phyloP scores from a whole-genome alignment of 92 coral and sea anemone genomes.

The Diadumene lineata region DNA sequence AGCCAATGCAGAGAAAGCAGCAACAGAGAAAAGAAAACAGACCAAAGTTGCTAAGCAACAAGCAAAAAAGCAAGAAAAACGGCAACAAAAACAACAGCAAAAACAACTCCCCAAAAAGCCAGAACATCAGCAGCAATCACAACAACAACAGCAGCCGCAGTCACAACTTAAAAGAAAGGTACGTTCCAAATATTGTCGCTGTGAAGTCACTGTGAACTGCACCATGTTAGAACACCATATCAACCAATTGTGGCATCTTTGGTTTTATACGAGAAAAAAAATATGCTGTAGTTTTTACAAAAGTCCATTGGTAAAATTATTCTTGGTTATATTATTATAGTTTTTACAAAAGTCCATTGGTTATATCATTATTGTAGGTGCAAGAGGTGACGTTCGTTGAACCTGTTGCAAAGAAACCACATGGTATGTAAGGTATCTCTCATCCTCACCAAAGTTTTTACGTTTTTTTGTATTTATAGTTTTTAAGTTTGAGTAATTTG shows the following conservation, averaged over 20 bases:
- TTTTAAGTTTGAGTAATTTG: no score
- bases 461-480: no score
- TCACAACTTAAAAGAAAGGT: conserved; percentile 66
- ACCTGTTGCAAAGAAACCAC: conserved; percentile 65
- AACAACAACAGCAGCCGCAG: conserved; percentile 47
- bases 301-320: not conserved
- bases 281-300: no score
- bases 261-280: no score
- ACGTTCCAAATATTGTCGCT: no score
- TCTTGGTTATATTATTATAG: no score
- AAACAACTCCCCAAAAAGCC: conserved; percentile 47
- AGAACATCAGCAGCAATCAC: conserved; percentile 67
- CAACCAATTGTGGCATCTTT: no score
- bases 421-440: conserved; percentile 53
- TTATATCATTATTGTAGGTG: not conserved
- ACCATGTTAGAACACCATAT: no score
- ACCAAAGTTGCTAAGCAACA: conserved; percentile 72
- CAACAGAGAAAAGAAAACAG: conserved; percentile 51
- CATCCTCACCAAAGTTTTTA: no score
- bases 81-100: conserved; percentile 42
- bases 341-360: not conserved
- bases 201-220: no score
- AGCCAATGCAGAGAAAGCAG: conserved; percentile 56
- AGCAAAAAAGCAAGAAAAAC: conserved; percentile 56
- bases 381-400: conserved; percentile 24